Evolutionary conservation across 2,888 invertebrate genomes (phyloP), one percentile per base, ranked within the genome.

Genomic region (Eilema caniola): DNA sequence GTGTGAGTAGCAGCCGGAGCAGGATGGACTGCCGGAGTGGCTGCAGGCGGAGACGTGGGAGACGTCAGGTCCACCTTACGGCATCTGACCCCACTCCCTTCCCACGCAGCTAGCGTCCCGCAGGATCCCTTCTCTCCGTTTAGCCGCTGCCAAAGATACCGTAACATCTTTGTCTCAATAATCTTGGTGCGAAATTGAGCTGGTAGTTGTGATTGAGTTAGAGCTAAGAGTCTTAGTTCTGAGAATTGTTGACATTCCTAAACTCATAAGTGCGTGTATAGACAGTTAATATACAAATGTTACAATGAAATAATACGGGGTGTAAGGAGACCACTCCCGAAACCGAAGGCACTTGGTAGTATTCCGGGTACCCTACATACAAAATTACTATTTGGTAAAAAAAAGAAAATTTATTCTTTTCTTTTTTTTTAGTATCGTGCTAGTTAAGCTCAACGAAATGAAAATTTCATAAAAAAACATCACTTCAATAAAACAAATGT

Each of bases 71-170:
- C 95, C 59, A 95, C 95, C 87, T 96, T 96, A 70, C 96, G 95
- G 84, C 96, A 96, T 53, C 96, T 90, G 33, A 96, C 96, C 8
- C 96, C 96, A 62, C 96, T 95, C 8, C 96, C 96, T 76, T 96
- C 96, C 96, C 96, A 96, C n/a, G 96, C 96, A 0, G 96, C 96
- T 56, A 96, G 96, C n/a, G 96, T 96, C 79, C 96, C 96, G 83
- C 96, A 97, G 68, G 96, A 96, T 60, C 96, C 96, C 86, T 96
- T 97, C 84, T 97, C 97, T 84, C 96, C 96, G 76, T 96, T 96
- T 73, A 97, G 91, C 79, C 96, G 96, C 97, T 96, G 88, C 67
- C 84, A 83, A 66, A 85, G 79, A 78, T 83, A 85, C 79, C 85
- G 85, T 41, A 81, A 83, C 79, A 85, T 83, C 84, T 84, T 84